Evolutionary conservation across 2,113 vertebrate species (phyloP).

Genomic region (Edolisoma coerulescens): DNA sequence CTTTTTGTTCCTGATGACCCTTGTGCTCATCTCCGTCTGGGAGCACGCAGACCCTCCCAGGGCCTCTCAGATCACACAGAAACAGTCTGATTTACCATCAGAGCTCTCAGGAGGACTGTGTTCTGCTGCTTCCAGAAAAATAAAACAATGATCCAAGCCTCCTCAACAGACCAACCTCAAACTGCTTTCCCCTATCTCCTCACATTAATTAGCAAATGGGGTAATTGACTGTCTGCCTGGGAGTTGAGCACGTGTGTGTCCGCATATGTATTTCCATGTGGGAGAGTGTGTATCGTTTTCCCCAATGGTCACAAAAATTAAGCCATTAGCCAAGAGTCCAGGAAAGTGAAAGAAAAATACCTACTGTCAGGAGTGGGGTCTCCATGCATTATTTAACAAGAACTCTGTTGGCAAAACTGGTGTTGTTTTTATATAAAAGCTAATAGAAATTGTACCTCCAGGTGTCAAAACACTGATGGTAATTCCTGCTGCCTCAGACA

Average conservation of each 20-base stretch:
- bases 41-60: fast-evolving
- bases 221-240: background rate
- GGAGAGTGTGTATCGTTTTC: background rate
- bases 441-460: constrained; percentile 70
- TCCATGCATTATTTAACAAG: constrained; percentile 68
- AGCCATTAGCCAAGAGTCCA: constrained; percentile 13
- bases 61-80: background rate
- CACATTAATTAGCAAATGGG: background rate
- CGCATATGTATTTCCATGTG: fast-evolving
- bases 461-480: constrained; percentile 69
- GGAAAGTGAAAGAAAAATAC: constrained; percentile 29
- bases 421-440: constrained; percentile 70
- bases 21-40: fast-evolving
- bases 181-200: background rate
- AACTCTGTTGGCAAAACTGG: constrained; percentile 53
- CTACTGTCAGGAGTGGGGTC: constrained; percentile 14
- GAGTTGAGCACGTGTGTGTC: background rate
- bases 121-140: background rate
- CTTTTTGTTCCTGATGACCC: background rate
- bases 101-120: background rate
- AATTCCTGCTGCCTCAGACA: constrained; percentile 66
- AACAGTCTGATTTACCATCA: background rate
- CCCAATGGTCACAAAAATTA: background rate
- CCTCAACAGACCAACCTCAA: background rate
- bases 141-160: background rate